Percentiles rank a stretch among this genome's conserved stretches.
These are phyloP conservation scores for Philopotamus ludificatus DNA, from an alignment of 1,140 invertebrate genomes.

Conservation along the genomic window DNA sequence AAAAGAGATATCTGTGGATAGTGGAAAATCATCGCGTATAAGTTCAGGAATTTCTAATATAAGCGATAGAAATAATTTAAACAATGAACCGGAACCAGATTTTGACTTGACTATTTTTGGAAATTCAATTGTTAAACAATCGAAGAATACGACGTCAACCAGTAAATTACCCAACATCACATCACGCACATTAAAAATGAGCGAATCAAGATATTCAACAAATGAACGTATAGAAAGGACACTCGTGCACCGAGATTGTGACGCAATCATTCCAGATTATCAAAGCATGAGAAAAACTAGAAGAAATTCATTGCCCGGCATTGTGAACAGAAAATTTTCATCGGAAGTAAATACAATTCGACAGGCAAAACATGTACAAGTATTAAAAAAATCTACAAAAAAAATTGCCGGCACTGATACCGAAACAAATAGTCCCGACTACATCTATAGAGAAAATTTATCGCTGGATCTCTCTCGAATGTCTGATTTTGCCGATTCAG, in stretches of 20 bases:
- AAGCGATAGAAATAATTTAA: background rate
- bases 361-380: constrained; percentile 7
- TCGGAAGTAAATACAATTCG: constrained; percentile 26
- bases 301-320: constrained; percentile 31
- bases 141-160: background rate
- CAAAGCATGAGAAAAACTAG: constrained; percentile 23
- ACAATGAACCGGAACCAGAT: constrained; percentile 7
- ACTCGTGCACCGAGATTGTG: background rate
- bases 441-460: constrained; percentile 33
- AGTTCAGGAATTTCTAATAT: constrained; percentile 21
- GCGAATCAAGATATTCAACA: background rate
- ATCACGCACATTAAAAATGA: background rate
- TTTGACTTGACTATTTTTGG: constrained; percentile 14
- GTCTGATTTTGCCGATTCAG: constrained; percentile 38
- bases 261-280: background rate
- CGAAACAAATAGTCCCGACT: constrained; percentile 32
- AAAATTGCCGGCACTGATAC: constrained; percentile 11
- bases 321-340: constrained; percentile 24
- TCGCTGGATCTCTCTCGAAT: constrained; percentile 35
- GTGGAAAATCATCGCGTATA: constrained; percentile 5
- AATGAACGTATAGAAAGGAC: background rate
- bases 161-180: background rate
- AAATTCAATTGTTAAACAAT: constrained; percentile 4
- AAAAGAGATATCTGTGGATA: constrained; percentile 19
- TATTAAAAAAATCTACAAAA: constrained; percentile 9